Base-by-base conservation (phyloP, 2,888 invertebrate species). In the Physocephala rufipes region DNA sequence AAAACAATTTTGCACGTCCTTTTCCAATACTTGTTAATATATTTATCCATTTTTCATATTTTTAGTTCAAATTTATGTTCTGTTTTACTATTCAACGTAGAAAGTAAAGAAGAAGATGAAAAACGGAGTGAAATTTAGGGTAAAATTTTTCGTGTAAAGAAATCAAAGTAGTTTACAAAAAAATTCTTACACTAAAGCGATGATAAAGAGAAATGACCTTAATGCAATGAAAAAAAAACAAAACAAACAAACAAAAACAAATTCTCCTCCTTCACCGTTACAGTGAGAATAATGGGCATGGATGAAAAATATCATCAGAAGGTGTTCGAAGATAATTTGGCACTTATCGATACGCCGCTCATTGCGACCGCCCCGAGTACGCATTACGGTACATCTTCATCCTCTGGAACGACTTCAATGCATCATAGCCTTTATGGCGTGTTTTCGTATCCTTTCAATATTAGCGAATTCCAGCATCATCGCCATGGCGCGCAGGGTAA, bases 251-350 rank as follows among this genome's bases (percentile, higher is more conserved):
- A 13, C 43, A 28, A 24, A 26, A 12, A n/a, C 76, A 72, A 78
- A 70, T 77, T 79, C 81, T 81, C 79, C 82, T 55, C 58, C 75
- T 78, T 77, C 80, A 79, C 68, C 81, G 81, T 85, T 85, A 77
- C 86, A 86, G 86, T 86, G 81, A 85, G 86, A 84, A 80, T 86
- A 78, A 86, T 86, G 86, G 86, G 86, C 81, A 85, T 86, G 86
- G 86, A 86, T 84, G 86, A 86, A 77, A 85, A 80, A 80, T 82
- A 85, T 79, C 86, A 86, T 82, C 85, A 85, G 81, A 84, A 82
- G 79, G 82, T 86, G 78, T 85, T 85, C 79, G 86, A 86, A 78
- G 86, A 86, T 78, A 86, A 84, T 82, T 82, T 86, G 82, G 83
- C 83, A 79, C 81, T 85, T 70, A 86, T 86, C 79, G 86, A 86